Base-by-base conservation (phyloP, 2,113 vertebrate species). In the Dolichallabes microphthalmus region DNA sequence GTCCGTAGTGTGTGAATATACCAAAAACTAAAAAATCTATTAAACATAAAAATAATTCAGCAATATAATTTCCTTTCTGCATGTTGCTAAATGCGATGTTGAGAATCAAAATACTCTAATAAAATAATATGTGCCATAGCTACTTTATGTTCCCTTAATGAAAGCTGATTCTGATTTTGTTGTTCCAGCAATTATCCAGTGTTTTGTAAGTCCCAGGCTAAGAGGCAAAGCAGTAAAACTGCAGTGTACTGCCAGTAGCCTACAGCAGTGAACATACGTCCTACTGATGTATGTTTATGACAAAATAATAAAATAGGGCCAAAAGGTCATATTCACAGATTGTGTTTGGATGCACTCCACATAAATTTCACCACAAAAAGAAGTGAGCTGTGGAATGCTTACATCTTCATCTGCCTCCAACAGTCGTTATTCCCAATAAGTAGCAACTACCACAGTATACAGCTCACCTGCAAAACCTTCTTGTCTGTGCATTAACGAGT, bases 301-400 rank as follows among this genome's bases (percentile, higher is more conserved):
- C 73, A 66, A 81, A 85, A 76, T 74, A 80, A 88, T 83, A 86
- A 88, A 88, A 88, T 61, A 9, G 61, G 81, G 78, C 76, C 50
- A 86, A 83, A 82, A 86, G 86, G 85, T 83, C 80, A 82, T 75
- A 35, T 80, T 89, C 86, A 74, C 88, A 81, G 60, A 82, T 82
- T 80, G 82, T 63, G 82, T 68, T 82, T 86, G 85, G 83, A 80
- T 85, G 68, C 85, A 88, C 87, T 87, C 87, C 83, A 87, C 63
- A 85, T 87, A 80, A 86, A 88, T 88, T 87, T 85, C 60, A 84
- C n/a, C 30, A 39, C 32, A 58, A 88, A 83, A 80, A 60, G 68
- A 80, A 60, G 69, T 57, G 79, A 71, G 76, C 81, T 75, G 81
- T 84, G 66, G 80, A 86, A 86, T 39, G 82, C 77, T 69, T 74